These are phyloP conservation scores for Helarctos malayanus DNA, from an alignment of 2,797 vertebrate species.

Conservation along the genomic window DNA sequence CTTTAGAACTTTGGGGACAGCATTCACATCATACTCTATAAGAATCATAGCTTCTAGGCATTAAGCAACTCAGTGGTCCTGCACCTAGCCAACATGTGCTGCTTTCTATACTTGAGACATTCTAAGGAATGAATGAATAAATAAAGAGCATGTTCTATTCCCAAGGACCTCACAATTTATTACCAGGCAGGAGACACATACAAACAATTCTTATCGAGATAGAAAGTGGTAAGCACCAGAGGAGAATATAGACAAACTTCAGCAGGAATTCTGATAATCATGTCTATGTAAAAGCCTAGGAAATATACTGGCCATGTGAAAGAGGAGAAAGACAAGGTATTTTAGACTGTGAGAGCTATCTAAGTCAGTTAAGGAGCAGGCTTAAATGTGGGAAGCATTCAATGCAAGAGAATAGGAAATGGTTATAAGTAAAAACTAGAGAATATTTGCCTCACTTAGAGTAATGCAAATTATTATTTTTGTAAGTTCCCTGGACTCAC, in stretches of 20 bases:
- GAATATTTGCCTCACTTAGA: not conserved
- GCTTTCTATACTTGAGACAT: not conserved
- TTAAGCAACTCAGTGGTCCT: not conserved
- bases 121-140: not conserved
- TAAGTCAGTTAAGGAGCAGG: not conserved
- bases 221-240: not conserved
- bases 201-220: not conserved
- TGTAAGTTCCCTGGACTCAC: not conserved
- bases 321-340: not conserved
- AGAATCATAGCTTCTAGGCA: not conserved
- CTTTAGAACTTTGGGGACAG: not conserved
- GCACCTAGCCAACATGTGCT: not conserved
- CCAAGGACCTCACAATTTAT: not conserved
- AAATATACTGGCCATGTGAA: not conserved
- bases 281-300: constrained; percentile 30
- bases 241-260: not conserved
- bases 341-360: not conserved
- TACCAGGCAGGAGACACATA: too few relatives aligned
- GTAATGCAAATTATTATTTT: not conserved
- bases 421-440: not conserved
- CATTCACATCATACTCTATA: not conserved
- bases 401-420: not conserved
- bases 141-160: not conserved
- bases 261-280: constrained; percentile 3
- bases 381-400: not conserved